Conservation (phyloP, 2,888 invertebrate species). For the Athalia cordata region DNA sequence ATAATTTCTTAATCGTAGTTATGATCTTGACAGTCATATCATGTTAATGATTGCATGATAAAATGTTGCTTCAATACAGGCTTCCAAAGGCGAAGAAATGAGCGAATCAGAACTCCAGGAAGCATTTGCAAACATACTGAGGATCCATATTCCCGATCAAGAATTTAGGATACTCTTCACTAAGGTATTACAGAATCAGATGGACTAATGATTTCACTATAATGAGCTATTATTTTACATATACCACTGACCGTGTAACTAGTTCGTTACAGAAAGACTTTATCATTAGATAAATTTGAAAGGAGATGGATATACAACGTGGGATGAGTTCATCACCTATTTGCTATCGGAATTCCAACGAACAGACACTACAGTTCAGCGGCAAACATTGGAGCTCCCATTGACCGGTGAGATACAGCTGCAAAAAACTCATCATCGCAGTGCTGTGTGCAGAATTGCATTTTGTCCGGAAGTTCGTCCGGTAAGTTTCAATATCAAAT, state of each 20-base stretch:
- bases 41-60: no score
- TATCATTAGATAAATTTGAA: conserved; percentile 76
- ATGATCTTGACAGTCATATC: neutral
- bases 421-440: conserved; percentile 81
- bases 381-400: conserved; percentile 79
- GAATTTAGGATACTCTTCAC: conserved; percentile 79
- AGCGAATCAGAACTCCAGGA: conserved; percentile 55
- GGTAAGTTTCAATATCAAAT: conserved; percentile 63
- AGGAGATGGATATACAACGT: conserved; percentile 77
- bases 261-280: neutral
- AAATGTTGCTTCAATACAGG: conserved; percentile 48
- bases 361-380: conserved; percentile 78
- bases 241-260: neutral
- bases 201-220: no score
- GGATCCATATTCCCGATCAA: conserved; percentile 70
- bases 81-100: conserved; percentile 55
- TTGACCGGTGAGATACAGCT: conserved; percentile 78
- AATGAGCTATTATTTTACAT: neutral
- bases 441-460: conserved; percentile 80
- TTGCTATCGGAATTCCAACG: conserved; percentile 84
- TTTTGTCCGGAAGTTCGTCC: conserved; percentile 79
- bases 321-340: conserved; percentile 88
- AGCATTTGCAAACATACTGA: conserved; percentile 57
- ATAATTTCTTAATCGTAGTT: neutral
- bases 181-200: conserved; percentile 73